Conservation (phyloP, 1,140 invertebrate species). For the Bombus sibiricus region DNA sequence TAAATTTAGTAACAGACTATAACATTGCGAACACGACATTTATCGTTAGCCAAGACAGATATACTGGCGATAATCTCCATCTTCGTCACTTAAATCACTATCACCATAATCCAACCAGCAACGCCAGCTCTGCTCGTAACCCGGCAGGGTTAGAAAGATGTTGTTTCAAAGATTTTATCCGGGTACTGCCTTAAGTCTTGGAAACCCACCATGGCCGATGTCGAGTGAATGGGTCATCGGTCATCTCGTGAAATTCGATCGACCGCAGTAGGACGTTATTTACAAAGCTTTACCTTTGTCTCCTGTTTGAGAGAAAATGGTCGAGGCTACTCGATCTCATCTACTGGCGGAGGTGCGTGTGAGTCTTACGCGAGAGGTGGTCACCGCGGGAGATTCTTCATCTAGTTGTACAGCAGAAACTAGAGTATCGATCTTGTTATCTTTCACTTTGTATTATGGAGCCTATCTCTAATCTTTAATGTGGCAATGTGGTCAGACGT, state of each 20-base stretch:
- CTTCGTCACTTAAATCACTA: conserved; percentile 22
- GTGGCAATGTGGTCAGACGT: not conserved
- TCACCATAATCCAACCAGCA: not conserved
- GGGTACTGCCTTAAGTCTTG: not conserved
- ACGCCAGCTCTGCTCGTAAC: not conserved
- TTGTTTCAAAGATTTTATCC: conserved; percentile 36
- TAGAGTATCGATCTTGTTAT: conserved; percentile 51
- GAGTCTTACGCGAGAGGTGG: not conserved
- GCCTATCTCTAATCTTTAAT: not conserved
- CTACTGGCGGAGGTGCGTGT: not conserved
- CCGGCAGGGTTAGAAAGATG: not conserved
- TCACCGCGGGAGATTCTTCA: conserved; percentile 26
- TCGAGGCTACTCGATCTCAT: conserved; percentile 10
- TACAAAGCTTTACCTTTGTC: conserved; percentile 36
- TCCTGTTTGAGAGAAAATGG: not conserved
- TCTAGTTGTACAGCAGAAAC: conserved; percentile 18
- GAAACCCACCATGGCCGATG: not conserved
- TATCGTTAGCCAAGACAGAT: conserved; percentile 14
- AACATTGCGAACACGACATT: conserved; percentile 33
- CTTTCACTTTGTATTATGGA: not conserved
- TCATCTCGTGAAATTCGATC: conserved; percentile 46
- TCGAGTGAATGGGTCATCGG: conserved; percentile 24
- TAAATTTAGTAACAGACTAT: conserved; percentile 2
- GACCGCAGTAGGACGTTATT: conserved; percentile 29
- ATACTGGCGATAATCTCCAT: conserved; percentile 24